Evolutionary conservation across 2,888 invertebrate species (phyloP), one percentile per base, ranked within the genome.

Genomic region (Galerucella nymphaeae): DNA sequence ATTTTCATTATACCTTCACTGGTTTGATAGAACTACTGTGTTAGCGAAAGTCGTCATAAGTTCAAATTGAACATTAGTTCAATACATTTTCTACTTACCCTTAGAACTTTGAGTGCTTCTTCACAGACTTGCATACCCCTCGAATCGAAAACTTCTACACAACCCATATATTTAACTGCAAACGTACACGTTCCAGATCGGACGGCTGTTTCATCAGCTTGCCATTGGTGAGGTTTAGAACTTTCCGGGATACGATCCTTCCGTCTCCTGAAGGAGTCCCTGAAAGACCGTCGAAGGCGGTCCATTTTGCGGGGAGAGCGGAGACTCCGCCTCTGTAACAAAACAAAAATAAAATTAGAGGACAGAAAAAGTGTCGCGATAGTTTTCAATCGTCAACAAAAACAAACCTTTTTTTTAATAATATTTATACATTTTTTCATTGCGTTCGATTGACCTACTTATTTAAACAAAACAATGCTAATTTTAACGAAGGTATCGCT

Each of bases 121-220:
- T 99, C 99, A 89, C 99, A 99, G 74, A 99, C 97, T 88, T 98
- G 97, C 98, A 99, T 99, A 65, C 99, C 99, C 84, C 99, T 91
- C 10, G 98, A 98, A 88, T 99, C 99, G 88, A 97, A 99, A 53
- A 99, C 99, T 89, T 99, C 99, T 63, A 99, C 97, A 87, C 98
- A 98, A 78, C 99, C 99, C 84, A 99, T 90, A 88, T 99, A 99
- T 91, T 99, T 98, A 81, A 99, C 99, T 80, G 95, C 93, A 89
- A 99, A 99, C 83, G 94, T 95, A 89, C 99, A 99, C 14, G 97
- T 97, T 76, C 98, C 98, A 70, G 95, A 94, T 61, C 98, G 90
- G 38, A 99, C 99, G 66, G 97, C 96, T 70, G 94, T 93, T 87
- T 99, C 99, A 88, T 99, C 99, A 55, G 97, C 95, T 86, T 97